Base-by-base conservation (phyloP, 92 coral and sea anemone genomes). In the Ricordea florida region DNA sequence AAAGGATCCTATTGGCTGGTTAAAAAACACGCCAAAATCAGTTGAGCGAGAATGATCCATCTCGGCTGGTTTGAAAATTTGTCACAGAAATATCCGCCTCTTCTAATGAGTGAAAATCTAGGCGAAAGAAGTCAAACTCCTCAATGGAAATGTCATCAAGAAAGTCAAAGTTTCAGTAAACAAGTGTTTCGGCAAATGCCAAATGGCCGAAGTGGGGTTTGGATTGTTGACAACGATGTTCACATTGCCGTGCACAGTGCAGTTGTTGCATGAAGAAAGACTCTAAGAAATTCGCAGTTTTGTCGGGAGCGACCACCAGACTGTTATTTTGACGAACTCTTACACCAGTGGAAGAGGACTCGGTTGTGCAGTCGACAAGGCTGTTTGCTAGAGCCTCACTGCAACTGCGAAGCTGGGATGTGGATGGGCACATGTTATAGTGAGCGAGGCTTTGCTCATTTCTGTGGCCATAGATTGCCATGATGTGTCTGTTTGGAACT, bases 381-480 rank as follows among this genome's bases (percentile, higher is more conserved):
- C 52, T 45, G 52, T 4, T 45, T 45, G 22, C 15, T 25, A 45
- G 52, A 9, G 21, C 52, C 52, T 16, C 52, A 45, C 52, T 45
- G 25, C 52, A 45, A 3, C 21, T 10, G 21, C 52, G 26, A 45
- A 45, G 25, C 25, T 45, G 52, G 52, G 52, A 45, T 2, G 52
- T 45, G 25, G 52, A 45, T 45, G 52, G 52, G 52, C 6, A 25
- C 52, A 25, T 15, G 52, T 45, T 45, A 25, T 14, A 45, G 25
- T 18, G 18, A 2, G 25, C 10, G 55, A 30, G 58, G 11, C 33
- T 50, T 6, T 7, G 22, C 11, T 23, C 24, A 51, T 7, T 51
- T 51, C 85, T 21, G 65, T 79, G 79, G 28, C 85, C 85, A 10
- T 78, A 74, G 57, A 75, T 83, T 33, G 78, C 59, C 78, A 83